Base-by-base conservation (phyloP, 2,888 invertebrate genomes). In the Diachrysia chrysitis region DNA sequence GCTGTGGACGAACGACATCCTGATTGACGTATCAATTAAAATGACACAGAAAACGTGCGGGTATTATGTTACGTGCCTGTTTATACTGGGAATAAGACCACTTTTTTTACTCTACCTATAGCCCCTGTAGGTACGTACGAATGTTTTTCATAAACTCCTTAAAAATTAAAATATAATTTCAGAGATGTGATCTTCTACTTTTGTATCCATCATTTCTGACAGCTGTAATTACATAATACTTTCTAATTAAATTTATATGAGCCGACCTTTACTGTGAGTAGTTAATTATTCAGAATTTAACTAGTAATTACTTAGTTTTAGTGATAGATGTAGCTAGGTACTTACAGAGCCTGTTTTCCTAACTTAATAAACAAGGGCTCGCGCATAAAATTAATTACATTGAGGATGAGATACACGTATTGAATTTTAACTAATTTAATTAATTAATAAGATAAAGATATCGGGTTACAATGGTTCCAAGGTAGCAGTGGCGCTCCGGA, bases 401-500 rank as follows among this genome's bases (percentile, higher is more conserved):
- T 71, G 62, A 63, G 76, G 69, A 79, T 85, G 83, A 79, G 83
- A 84, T 82, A 80, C 85, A 84, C 83, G 87, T 84, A 88, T 89
- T 85, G 88, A 90, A 92, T 89, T 87, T 88, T 87, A 92, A 92
- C 67, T 79, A 78, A 83, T 83, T 87, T 83, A 83, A 82, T 84
- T 81, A 84, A 84, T 89, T 87, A 87, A 84, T 89, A 84, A 85
- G 82, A 87, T n/a, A n/a, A 87, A 84, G 85, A 87, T 88, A 90
- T 89, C 82, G 79, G 76, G 79, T 86, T 85, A 83, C 86, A 85
- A 87, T 82, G 83, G 83, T 85, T 82, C 73, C 77, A 79, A 84
- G 81, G 83, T 86, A 85, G 83, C 84, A 81, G 82, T 74, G 77
- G 76, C 82, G 84, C 77, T 68, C 66, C 69, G 79, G 66, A 74